Evolutionary conservation across 2,888 invertebrate genomes (phyloP), one percentile per base, ranked within the genome.

Genomic region (Coleophora flavipennella): DNA sequence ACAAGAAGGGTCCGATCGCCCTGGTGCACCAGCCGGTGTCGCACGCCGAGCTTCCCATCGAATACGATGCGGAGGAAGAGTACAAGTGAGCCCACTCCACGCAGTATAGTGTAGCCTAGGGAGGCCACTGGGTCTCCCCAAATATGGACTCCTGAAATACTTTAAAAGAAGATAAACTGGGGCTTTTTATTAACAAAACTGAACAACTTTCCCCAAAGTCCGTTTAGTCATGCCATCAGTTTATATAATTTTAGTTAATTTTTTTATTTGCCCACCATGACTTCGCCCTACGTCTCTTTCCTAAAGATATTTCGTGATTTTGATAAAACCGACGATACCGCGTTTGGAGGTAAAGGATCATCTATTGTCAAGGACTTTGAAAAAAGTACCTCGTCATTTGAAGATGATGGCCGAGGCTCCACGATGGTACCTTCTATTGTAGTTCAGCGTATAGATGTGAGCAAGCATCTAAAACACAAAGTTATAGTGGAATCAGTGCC

Each of bases 1-100:
- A 94, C 85, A 93, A 93, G 78, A 93, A 92, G 79, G 91, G 90
- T 42, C 86, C 85, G 0, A 42, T 80, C 51, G 85, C 83, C 37
- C 64, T 85, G 53, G 86, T 62, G 12, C 60, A 62, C 35, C 61
- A 56, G 31, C 58, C 59, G 8, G 60, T 72, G 50, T 71, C 72
- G 46, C 85, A 80, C 11, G 46, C 47, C 8, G 58, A 55, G 3
- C 41, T 51, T 0, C 86, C 85, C 49, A 84, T 83, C 27, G 88
- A 87, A 37, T 90, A 88, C 40, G 90, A 89, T 42, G 89, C 81
- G 12, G 91, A 89, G 27, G 90, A 89, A 45, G 89, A 90, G 54
- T 89, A 87, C 62, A 86, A 88, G 64, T 75, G 72, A 72, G 57
- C 3, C 6, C 20, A 6, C 20, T 20, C 3, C 20, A 4, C 6